These are phyloP conservation scores for Protophormia terraenovae DNA, from an alignment of 2,888 invertebrate species.

Conservation along the genomic window DNA sequence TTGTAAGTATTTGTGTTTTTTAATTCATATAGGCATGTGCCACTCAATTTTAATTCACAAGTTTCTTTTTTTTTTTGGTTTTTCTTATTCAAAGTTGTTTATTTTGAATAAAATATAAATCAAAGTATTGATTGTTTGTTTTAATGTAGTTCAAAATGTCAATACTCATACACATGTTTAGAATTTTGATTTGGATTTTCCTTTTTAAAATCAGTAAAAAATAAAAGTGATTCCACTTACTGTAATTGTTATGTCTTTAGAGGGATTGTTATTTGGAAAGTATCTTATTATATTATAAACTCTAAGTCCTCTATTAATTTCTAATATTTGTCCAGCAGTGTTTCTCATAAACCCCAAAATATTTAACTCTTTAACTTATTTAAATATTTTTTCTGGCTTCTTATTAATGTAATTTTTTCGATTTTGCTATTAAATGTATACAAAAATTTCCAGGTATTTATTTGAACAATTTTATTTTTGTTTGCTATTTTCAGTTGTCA, in stretches of 20 bases:
- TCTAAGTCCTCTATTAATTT: no score
- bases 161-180: background rate
- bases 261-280: no score
- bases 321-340: no score
- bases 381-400: no score
- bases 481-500: conserved; percentile 26
- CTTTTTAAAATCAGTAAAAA: background rate
- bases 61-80: background rate
- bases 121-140: conserved; percentile 13
- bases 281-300: no score
- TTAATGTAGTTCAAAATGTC: conserved; percentile 16
- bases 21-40: conserved; percentile 20
- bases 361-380: no score
- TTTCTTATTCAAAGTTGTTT: background rate
- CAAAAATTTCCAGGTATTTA: background rate
- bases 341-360: no score
- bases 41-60: conserved; percentile 4
- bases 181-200: background rate
- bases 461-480: background rate
- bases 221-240: background rate
- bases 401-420: no score
- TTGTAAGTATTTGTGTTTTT: background rate
- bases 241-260: background rate
- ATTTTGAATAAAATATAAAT: conserved; percentile 16
- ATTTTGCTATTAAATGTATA: background rate